phyloP scores from a whole-genome alignment of 2,888 invertebrate genomes.

The Polydrusus cervinus region DNA sequence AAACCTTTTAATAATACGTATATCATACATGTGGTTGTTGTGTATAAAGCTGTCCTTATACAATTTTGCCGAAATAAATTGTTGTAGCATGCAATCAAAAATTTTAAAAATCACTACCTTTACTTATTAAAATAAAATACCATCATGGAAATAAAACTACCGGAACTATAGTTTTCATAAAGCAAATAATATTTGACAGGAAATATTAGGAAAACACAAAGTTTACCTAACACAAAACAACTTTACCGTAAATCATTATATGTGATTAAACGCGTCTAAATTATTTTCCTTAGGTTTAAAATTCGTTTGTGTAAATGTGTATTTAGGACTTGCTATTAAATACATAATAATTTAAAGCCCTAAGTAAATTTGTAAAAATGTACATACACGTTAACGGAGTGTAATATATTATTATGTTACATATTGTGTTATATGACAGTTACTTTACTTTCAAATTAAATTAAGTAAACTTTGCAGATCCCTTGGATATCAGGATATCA shows the following conservation, averaged over 20 bases:
- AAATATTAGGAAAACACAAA: too few relatives aligned
- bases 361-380: constrained; percentile 40
- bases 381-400: background rate
- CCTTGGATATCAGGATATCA: background rate
- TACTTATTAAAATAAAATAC: too few relatives aligned
- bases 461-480: background rate
- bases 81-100: too few relatives aligned
- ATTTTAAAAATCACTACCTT: too few relatives aligned
- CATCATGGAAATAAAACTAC: too few relatives aligned
- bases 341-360: constrained; percentile 34
- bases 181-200: too few relatives aligned
- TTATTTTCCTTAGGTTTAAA: constrained; percentile 39
- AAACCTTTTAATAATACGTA: too few relatives aligned
- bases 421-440: background rate
- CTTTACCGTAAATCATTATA: background rate
- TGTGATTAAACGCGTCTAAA: constrained; percentile 32
- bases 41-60: too few relatives aligned
- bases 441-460: background rate
- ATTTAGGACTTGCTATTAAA: constrained; percentile 33
- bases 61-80: too few relatives aligned
- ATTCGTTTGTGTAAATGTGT: constrained; percentile 33
- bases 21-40: too few relatives aligned
- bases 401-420: background rate
- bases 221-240: background rate
- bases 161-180: too few relatives aligned